phyloP scores from a whole-genome alignment of 2,797 vertebrate genomes.

The Artibeus lituratus region DNA sequence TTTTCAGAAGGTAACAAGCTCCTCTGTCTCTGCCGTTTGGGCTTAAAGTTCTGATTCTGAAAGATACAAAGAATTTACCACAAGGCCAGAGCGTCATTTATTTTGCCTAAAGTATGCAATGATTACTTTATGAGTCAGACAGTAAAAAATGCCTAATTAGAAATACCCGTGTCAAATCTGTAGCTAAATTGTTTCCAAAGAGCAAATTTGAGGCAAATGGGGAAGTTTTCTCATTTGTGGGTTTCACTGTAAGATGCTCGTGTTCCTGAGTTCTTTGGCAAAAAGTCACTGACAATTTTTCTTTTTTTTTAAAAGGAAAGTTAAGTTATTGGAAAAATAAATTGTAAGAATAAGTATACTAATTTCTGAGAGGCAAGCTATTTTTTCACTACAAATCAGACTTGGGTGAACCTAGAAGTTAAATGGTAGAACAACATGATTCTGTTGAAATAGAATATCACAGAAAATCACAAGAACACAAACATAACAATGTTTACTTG shows the following conservation, averaged over 20 bases:
- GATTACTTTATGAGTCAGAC: slow-evolving; percentile 31
- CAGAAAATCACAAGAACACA: not conserved
- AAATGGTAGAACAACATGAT: not conserved
- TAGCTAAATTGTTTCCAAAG: not conserved
- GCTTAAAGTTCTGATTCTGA: not conserved
- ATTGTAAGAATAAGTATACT: not conserved
- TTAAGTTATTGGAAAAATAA: not conserved
- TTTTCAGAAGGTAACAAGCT: slow-evolving; percentile 1
- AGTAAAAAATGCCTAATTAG: not conserved
- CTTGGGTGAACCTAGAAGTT: not conserved
- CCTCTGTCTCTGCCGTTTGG: not conserved
- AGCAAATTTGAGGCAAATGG: not conserved
- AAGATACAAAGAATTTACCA: not conserved
- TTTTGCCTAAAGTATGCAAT: not conserved
- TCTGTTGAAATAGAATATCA: not conserved
- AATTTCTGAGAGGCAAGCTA: not conserved
- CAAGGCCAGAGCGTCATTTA: not conserved
- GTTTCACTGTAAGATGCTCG: not conserved
- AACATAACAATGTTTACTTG: not conserved
- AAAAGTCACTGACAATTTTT: not conserved
- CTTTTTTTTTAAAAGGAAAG: not conserved
- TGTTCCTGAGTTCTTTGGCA: not conserved
- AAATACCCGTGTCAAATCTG: not conserved
- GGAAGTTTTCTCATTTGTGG: not conserved
- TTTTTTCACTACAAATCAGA: not conserved